These are phyloP conservation scores for Zaprionus taronus DNA, from an alignment of 1,140 invertebrate genomes.

Conservation along the genomic window DNA sequence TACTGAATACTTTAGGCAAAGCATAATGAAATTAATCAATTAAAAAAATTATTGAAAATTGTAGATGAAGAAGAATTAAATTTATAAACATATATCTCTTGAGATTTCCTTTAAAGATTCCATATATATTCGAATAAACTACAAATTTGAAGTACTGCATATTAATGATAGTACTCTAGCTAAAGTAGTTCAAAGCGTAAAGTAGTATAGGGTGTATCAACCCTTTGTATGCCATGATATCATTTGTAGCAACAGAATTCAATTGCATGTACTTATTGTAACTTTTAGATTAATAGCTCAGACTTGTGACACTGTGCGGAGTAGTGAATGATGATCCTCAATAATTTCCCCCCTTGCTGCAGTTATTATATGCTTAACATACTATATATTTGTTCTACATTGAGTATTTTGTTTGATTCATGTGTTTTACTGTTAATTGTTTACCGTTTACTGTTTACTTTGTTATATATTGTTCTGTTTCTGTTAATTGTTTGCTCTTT, in stretches of 20 bases:
- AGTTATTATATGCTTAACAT: background rate
- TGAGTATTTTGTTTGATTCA: background rate
- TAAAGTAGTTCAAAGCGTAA: background rate
- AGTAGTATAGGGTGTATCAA: background rate
- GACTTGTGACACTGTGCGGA: slow-evolving; percentile 6
- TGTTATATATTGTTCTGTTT: slow-evolving; percentile 22
- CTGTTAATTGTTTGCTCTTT: slow-evolving; percentile 35
- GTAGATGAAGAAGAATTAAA: too few species aligned
- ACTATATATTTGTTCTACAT: background rate
- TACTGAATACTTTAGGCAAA: background rate
- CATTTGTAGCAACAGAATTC: background rate
- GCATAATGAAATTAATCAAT: too few species aligned
- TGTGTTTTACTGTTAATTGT: slow-evolving; percentile 6
- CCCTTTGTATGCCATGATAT: background rate
- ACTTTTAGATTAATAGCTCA: background rate
- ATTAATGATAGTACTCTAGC: too few species aligned
- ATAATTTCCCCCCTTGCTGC: background rate
- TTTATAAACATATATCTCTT: too few species aligned
- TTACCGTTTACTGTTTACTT: slow-evolving; percentile 4
- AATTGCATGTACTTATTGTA: background rate
- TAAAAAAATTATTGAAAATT: too few species aligned
- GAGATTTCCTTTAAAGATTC: too few species aligned
- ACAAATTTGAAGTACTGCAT: too few species aligned
- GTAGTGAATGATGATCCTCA: background rate
- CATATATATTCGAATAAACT: too few species aligned